phyloP scores from a whole-genome alignment of 2,113 vertebrate species.

The Dipodomys stephensi region DNA sequence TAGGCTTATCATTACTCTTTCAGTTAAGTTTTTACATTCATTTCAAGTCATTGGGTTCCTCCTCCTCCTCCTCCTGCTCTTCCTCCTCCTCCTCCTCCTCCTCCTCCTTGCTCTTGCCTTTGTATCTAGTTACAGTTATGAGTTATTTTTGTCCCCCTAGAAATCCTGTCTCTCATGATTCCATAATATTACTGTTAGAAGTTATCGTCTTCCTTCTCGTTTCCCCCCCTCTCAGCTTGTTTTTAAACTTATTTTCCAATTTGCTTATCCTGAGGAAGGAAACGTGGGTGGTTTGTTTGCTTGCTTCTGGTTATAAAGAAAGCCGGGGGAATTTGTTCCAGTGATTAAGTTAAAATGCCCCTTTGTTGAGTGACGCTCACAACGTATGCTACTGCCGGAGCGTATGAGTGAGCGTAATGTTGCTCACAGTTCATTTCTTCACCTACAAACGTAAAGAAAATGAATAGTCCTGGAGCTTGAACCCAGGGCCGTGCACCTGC shows the following conservation, averaged over 20 bases:
- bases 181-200: background rate
- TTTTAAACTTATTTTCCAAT: background rate
- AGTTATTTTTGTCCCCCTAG: background rate
- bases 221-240: background rate
- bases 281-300: background rate
- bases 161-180: too few relatives aligned
- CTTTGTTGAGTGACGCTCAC: background rate
- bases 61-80: background rate
- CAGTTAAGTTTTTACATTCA: background rate
- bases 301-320: constrained; percentile 34
- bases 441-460: background rate
- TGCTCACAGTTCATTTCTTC: background rate
- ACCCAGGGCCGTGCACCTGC: too few relatives aligned
- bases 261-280: constrained; percentile 5
- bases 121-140: constrained; percentile 16
- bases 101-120: background rate
- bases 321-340: background rate
- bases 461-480: too few relatives aligned
- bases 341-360: background rate
- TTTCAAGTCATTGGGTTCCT: background rate
- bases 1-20: background rate
- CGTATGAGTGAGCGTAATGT: background rate
- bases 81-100: too few relatives aligned
- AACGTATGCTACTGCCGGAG: background rate
- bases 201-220: background rate